Conservation (phyloP, 2,888 invertebrate genomes). For the Thecocarcelia acutangulata region DNA sequence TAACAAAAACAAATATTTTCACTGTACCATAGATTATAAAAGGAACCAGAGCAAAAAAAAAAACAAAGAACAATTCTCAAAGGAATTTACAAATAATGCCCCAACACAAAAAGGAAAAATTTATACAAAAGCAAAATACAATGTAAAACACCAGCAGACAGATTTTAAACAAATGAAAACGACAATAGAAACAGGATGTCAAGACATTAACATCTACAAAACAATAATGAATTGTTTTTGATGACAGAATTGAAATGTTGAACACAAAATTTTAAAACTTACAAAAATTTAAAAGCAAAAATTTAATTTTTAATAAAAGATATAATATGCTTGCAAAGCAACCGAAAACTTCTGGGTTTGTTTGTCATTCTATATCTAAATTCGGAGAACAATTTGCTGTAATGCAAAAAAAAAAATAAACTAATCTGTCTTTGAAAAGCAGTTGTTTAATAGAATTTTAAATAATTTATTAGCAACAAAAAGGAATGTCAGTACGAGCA, state of each 20-base stretch:
- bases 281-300: not conserved
- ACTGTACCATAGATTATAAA: constrained; percentile 71
- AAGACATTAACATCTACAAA: constrained; percentile 21
- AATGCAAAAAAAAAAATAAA: no score
- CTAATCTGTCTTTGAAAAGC: constrained; percentile 3
- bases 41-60: not conserved
- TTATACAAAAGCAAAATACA: not conserved
- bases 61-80: constrained; percentile 8
- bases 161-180: constrained; percentile 16
- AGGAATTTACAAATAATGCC: constrained; percentile 2
- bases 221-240: constrained; percentile 21
- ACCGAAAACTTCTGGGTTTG: no score
- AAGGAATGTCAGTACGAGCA: not conserved
- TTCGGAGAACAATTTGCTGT: no score
- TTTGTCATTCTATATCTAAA: no score
- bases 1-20: constrained; percentile 81
- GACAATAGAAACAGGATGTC: constrained; percentile 24
- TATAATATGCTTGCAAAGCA: not conserved
- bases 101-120: no score
- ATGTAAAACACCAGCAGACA: constrained; percentile 3
- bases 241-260: constrained; percentile 12
- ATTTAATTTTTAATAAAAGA: not conserved
- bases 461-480: constrained; percentile 32
- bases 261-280: constrained; percentile 1
- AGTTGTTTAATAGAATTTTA: constrained; percentile 1